phyloP scores from a whole-genome alignment of 1,140 invertebrate genomes.

The Brachionus koreanus region DNA sequence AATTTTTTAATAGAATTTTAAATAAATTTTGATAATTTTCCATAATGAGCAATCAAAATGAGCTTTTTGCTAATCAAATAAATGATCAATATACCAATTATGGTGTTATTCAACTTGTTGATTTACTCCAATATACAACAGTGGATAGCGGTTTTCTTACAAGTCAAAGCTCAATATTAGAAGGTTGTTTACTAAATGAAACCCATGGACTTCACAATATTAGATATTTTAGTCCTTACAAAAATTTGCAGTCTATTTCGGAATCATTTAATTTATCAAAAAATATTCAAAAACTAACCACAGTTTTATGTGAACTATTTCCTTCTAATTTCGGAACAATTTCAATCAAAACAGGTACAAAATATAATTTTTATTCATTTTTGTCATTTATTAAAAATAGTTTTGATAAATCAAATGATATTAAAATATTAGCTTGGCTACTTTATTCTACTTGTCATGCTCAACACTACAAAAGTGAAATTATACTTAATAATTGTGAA shows the following conservation, averaged over 20 bases:
- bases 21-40: no score
- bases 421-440: neutral
- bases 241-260: neutral
- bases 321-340: neutral
- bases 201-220: conserved; percentile 11
- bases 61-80: neutral
- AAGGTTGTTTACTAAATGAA: neutral
- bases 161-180: neutral
- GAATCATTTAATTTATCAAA: neutral
- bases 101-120: neutral
- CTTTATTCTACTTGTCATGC: neutral
- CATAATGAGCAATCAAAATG: neutral
- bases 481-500: neutral
- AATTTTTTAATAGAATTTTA: no score
- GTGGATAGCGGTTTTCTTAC: neutral
- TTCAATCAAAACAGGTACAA: neutral
- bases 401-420: neutral
- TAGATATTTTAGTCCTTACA: neutral
- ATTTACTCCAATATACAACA: neutral
- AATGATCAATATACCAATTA: neutral
- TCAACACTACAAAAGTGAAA: neutral
- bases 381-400: neutral
- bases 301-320: neutral
- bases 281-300: neutral
- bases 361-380: neutral